Conservation (phyloP, 2,888 invertebrate species). For the Macaria notata region DNA sequence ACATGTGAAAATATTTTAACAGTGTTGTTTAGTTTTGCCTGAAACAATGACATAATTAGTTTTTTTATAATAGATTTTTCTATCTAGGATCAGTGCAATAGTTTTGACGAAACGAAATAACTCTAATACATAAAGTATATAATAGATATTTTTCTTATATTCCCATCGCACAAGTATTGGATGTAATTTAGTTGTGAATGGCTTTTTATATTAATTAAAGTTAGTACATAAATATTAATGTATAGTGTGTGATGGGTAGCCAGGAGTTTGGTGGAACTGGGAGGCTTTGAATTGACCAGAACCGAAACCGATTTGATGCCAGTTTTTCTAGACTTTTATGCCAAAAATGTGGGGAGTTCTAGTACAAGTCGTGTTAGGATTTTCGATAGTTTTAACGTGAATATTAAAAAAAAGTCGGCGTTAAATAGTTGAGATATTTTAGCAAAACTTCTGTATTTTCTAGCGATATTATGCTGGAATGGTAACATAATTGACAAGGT, state of each 20-base stretch:
- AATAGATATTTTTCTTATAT: slow-evolving; percentile 25
- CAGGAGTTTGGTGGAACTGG: neutral
- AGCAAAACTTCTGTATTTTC: too few relatives aligned
- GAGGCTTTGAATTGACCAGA: neutral
- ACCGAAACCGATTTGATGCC: neutral
- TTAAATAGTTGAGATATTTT: too few relatives aligned
- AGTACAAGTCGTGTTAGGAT: too few relatives aligned
- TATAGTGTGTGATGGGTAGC: neutral
- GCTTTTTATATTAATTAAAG: neutral
- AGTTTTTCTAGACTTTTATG: too few relatives aligned
- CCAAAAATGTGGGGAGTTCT: too few relatives aligned
- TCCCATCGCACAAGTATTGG: slow-evolving; percentile 27
- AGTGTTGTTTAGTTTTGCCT: too few relatives aligned
- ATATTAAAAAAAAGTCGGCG: too few relatives aligned
- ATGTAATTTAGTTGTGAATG: neutral
- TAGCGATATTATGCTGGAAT: too few relatives aligned
- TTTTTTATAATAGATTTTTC: neutral
- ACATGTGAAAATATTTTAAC: too few relatives aligned
- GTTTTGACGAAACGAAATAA: slow-evolving; percentile 28
- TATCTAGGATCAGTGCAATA: slow-evolving; percentile 37
- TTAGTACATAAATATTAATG: neutral
- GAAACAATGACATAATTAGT: too few relatives aligned
- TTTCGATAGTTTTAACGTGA: too few relatives aligned
- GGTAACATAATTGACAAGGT: too few relatives aligned
- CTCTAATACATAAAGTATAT: slow-evolving; percentile 21